These are phyloP conservation scores for Forbesichthys agassizii DNA, from an alignment of 2,113 vertebrate species.

Conservation along the genomic window DNA sequence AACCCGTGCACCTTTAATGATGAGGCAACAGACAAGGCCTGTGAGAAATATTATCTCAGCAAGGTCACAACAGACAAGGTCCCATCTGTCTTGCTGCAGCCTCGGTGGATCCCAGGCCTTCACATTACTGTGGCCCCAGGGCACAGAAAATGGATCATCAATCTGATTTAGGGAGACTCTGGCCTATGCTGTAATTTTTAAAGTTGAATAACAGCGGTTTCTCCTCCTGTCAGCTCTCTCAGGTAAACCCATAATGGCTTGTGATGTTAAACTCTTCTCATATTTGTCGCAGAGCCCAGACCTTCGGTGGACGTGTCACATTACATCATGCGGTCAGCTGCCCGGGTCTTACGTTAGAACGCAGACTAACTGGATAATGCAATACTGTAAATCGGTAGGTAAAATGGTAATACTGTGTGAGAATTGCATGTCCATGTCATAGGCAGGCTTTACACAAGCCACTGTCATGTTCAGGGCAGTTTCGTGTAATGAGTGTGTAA, in stretches of 20 bases:
- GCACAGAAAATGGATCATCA: slow-evolving; percentile 71
- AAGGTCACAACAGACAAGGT: slow-evolving; percentile 73
- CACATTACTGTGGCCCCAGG: slow-evolving; percentile 67
- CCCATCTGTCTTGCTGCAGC: slow-evolving; percentile 72
- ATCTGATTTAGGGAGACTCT: slow-evolving; percentile 70
- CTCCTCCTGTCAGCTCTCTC: slow-evolving; percentile 49
- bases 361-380: slow-evolving; percentile 15
- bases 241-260: slow-evolving; percentile 60
- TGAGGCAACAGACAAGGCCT: slow-evolving; percentile 68
- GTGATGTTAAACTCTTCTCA: slow-evolving; percentile 49
- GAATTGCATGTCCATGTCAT: too few species aligned
- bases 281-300: slow-evolving; percentile 37
- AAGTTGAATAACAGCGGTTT: slow-evolving; percentile 59
- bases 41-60: slow-evolving; percentile 71
- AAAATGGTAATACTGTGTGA: background rate
- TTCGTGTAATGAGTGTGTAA: too few species aligned
- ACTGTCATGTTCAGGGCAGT: too few species aligned
- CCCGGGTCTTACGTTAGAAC: slow-evolving; percentile 12
- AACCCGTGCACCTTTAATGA: slow-evolving; percentile 67
- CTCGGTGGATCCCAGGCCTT: slow-evolving; percentile 61
- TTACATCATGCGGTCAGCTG: slow-evolving; percentile 49
- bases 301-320: slow-evolving; percentile 42
- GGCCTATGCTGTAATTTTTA: slow-evolving; percentile 60
- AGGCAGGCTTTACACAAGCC: too few species aligned
- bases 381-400: slow-evolving; percentile 5